These are phyloP conservation scores for Metallyticus violacea DNA, from an alignment of 2,888 invertebrate species.

Conservation along the genomic window DNA sequence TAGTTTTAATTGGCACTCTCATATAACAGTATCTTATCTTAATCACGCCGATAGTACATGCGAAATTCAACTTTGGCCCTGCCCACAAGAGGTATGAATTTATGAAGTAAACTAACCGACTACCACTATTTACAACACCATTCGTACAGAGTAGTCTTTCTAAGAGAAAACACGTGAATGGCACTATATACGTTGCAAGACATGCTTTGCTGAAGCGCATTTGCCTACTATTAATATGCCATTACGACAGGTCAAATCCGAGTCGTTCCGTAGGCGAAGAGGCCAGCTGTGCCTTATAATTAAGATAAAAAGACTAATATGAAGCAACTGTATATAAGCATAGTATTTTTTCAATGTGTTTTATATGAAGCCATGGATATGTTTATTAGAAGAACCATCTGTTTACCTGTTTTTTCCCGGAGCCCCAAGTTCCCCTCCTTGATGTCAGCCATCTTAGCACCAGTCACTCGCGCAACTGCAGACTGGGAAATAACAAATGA, in stretches of 20 bases:
- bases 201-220: neutral
- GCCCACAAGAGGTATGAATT: neutral
- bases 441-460: conserved; percentile 33
- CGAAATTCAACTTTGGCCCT: neutral
- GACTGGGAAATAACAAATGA: conserved; percentile 9
- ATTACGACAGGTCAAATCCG: neutral
- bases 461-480: conserved; percentile 22
- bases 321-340: neutral
- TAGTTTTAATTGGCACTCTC: neutral
- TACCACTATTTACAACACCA: neutral
- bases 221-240: neutral
- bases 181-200: neutral
- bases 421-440: conserved; percentile 26
- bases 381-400: neutral
- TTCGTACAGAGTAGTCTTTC: neutral
- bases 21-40: neutral
- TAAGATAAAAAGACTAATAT: neutral
- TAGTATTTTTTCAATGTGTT: neutral
- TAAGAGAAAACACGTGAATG: neutral
- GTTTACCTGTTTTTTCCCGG: conserved; percentile 31
- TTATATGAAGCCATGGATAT: neutral
- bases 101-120: neutral
- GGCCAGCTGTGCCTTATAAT: neutral
- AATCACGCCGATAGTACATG: neutral
- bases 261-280: neutral